These are phyloP conservation scores for Chrosomus eos DNA, from an alignment of 2,797 vertebrate species.

Conservation along the genomic window DNA sequence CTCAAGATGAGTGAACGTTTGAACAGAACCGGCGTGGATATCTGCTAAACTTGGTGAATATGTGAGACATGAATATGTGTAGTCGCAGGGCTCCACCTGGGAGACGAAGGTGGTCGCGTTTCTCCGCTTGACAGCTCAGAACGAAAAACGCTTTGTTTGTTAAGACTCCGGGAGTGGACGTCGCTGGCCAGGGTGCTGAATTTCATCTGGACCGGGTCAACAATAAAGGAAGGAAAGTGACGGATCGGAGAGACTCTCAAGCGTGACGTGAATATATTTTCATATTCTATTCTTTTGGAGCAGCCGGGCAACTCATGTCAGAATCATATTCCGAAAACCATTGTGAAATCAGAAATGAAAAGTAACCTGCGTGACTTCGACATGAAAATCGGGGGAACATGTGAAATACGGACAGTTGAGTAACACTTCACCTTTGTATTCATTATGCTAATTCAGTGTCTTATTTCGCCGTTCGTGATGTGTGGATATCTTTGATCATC, in stretches of 20 bases:
- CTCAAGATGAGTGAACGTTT: slow-evolving; percentile 55
- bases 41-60: slow-evolving; percentile 70
- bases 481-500: slow-evolving; percentile 63
- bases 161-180: slow-evolving; percentile 64
- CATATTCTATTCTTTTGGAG: slow-evolving; percentile 29
- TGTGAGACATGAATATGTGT: slow-evolving; percentile 57
- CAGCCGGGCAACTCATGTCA: slow-evolving; percentile 57
- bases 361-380: slow-evolving; percentile 61
- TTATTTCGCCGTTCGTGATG: slow-evolving; percentile 67
- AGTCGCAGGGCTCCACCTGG: slow-evolving; percentile 60
- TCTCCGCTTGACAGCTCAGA: slow-evolving; percentile 62
- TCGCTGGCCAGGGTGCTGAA: slow-evolving; percentile 63
- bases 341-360: slow-evolving; percentile 70
- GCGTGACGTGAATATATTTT: slow-evolving; percentile 60
- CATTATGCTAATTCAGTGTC: slow-evolving; percentile 65
- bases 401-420: slow-evolving; percentile 57
- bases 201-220: slow-evolving; percentile 53
- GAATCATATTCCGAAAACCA: slow-evolving; percentile 63
- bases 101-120: slow-evolving; percentile 61
- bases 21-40: slow-evolving; percentile 53
- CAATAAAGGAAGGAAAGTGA: slow-evolving; percentile 56
- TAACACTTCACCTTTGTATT: slow-evolving; percentile 66
- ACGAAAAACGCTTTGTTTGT: slow-evolving; percentile 64
- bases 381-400: slow-evolving; percentile 64
- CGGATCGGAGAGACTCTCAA: slow-evolving; percentile 48